Evolutionary conservation across 2,113 vertebrate genomes (phyloP).

Genomic region (Peromyscus leucopus): DNA sequence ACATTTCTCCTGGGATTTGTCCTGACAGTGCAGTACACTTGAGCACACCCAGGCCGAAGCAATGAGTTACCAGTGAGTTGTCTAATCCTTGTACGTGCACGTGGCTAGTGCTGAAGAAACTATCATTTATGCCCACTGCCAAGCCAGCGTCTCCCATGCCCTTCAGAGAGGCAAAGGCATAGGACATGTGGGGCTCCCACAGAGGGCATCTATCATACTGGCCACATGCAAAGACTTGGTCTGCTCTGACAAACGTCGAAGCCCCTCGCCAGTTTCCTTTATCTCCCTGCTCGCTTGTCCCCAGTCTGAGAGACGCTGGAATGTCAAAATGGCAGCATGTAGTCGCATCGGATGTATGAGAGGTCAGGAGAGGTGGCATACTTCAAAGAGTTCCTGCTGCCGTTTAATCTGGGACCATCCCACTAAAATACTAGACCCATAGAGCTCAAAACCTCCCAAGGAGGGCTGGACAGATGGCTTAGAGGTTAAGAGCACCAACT

Average conservation of each 20-base stretch:
- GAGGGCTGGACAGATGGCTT: too few species aligned
- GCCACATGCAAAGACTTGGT: accelerated
- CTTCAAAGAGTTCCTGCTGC: not conserved
- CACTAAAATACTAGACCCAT: too few species aligned
- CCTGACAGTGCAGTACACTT: constrained; percentile 69
- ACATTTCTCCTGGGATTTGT: not conserved
- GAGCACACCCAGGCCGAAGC: constrained; percentile 60
- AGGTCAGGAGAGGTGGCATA: accelerated
- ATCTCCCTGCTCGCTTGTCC: not conserved
- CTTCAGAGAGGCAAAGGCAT: not conserved
- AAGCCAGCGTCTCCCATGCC: not conserved
- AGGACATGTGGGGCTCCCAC: not conserved
- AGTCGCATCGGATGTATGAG: too few species aligned
- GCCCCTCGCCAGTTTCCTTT: not conserved
- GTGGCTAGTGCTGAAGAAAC: constrained; percentile 63
- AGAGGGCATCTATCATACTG: accelerated
- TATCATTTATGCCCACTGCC: constrained; percentile 36
- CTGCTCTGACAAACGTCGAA: not conserved
- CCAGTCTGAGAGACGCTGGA: not conserved
- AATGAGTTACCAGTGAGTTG: not conserved
- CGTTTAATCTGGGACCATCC: not conserved
- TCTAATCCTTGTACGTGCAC: constrained; percentile 62
- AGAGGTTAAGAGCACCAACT: too few species aligned
- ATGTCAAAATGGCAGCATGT: accelerated
- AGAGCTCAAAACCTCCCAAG: not conserved